Base-by-base conservation (phyloP, 2,113 vertebrate species). In the Zosterops lateralis region DNA sequence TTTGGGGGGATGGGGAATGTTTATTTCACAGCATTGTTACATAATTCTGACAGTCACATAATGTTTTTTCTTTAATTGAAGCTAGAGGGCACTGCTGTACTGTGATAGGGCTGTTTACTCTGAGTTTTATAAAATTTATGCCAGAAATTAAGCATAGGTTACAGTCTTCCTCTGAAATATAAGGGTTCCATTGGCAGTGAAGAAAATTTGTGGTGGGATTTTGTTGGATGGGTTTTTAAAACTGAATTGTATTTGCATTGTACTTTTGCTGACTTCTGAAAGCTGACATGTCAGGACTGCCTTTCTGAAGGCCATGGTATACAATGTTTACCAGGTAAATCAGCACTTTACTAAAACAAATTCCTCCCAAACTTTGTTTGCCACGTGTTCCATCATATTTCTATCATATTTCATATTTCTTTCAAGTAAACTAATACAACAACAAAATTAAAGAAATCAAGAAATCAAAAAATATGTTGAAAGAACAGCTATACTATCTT, bases 1-100 rank as follows among this genome's bases (percentile, higher is more conserved):
- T 4, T 8, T 2, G 6, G 6, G 2, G 17, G 12, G 8, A 9
- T 11, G 24, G 12, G 5, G 12, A 4, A 3, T 36, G 14, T 82
- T 79, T 29, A 34, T 86, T 93, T 91, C 16, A 62, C 12, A 36
- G 8, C 7, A 26, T 44, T 48, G 13, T 56, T 77, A 17, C 7
- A 2, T 42, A 18, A 24, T 7, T 29, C n/a, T 84, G n/a, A 19
- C 6, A 68, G 48, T 36, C 64, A 28, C 16, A 36, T 17, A 26
- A 4, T 34, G 15, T 0, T 77, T 87, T 58, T 57, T 71, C 40
- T 91, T 70, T 38, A 26, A 76, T 32, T 73, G 1, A 10, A 17
- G 61, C 20, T 40, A 29, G 57, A 54, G 45, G 16, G 15, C 17
- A 62, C 34, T 71, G 14, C 19, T 89, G 60, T 61, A 57, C 80